phyloP scores from a whole-genome alignment of 2,888 invertebrate genomes.

The Sympetrum striolatum region DNA sequence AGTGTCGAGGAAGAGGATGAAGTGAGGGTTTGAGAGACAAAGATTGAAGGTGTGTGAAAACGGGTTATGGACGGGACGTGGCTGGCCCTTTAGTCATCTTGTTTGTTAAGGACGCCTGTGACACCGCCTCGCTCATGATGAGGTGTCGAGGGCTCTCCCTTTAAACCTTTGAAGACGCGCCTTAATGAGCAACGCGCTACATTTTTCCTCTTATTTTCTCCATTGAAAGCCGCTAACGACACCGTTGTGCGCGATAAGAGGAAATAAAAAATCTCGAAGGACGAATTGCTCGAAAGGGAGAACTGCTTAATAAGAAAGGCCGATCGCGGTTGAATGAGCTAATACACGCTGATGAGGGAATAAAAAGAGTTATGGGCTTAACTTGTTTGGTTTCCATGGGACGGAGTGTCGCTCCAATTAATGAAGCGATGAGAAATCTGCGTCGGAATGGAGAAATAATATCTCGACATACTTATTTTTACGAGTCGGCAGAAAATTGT shows the following conservation, averaged over 20 bases:
- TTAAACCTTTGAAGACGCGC: slow-evolving; percentile 21
- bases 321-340: neutral
- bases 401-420: neutral
- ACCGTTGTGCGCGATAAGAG: slow-evolving; percentile 22
- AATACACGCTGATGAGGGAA: neutral
- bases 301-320: neutral
- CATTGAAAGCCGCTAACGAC: slow-evolving; percentile 41
- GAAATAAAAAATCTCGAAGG: neutral
- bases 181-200: slow-evolving; percentile 41
- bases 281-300: neutral
- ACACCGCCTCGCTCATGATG: neutral
- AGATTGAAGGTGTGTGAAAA: neutral
- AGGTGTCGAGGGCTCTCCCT: neutral
- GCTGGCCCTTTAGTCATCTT: neutral
- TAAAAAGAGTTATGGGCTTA: neutral
- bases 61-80: neutral
- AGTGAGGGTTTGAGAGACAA: neutral
- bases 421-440: neutral
- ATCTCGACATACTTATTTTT: neutral
- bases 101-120: neutral
- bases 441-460: neutral
- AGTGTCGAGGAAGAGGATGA: neutral
- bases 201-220: neutral
- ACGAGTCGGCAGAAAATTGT: neutral
- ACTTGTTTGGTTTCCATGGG: neutral